phyloP scores from a whole-genome alignment of 2,888 invertebrate genomes.

The Lysandra bellargus region DNA sequence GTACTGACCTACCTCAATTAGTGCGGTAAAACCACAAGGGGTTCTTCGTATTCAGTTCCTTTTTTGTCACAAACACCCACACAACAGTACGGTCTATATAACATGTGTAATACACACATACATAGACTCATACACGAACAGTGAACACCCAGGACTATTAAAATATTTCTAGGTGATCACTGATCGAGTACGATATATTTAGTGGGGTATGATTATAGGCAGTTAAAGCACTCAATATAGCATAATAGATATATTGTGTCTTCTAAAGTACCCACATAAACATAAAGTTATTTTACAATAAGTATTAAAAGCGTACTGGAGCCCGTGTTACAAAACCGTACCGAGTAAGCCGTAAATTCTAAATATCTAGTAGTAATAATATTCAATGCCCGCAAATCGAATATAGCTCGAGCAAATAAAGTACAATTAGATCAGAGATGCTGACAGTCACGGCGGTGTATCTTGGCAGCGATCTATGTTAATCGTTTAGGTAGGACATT shows the following conservation, averaged over 20 bases:
- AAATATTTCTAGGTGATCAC: not conserved
- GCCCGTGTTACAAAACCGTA: not conserved
- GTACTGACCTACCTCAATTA: not conserved
- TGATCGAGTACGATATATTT: not conserved
- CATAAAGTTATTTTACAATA: not conserved
- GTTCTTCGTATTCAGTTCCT: not conserved
- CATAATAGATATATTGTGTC: not conserved
- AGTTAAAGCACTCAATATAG: not conserved
- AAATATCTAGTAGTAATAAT: slow-evolving; percentile 13
- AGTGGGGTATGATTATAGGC: not conserved
- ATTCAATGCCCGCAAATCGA: slow-evolving; percentile 43
- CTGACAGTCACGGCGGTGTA: slow-evolving; percentile 56
- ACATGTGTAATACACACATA: not conserved
- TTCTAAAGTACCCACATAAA: not conserved
- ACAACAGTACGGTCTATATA: not conserved
- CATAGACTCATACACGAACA: not conserved
- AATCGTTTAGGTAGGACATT: slow-evolving; percentile 68
- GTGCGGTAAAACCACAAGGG: not conserved
- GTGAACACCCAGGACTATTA: not conserved
- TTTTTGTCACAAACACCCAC: not conserved
- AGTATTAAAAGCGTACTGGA: not conserved
- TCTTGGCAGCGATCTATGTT: slow-evolving; percentile 71
- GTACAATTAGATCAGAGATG: slow-evolving; percentile 57
- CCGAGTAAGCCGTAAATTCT: slow-evolving; percentile 24
- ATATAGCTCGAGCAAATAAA: slow-evolving; percentile 45